Base-by-base conservation (phyloP, 2,797 vertebrate genomes). In the Craterocephalus amniculus region DNA sequence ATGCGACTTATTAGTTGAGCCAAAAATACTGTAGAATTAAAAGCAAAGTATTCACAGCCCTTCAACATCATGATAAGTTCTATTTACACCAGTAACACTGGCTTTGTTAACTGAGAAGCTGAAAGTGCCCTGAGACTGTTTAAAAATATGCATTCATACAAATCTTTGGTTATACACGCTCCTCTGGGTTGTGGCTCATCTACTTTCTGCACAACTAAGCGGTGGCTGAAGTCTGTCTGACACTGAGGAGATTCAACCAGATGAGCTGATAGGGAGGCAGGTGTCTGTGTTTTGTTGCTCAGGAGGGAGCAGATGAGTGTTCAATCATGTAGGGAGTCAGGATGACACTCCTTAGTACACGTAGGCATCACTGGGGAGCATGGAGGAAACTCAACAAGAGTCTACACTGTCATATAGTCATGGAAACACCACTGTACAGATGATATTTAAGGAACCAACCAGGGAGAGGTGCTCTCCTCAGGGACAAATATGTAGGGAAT, bases 361-460 rank as follows among this genome's bases (percentile, higher is more conserved):
- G 57, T 67, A 63, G 67, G 20, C 36, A 38, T 79, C 87, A 76
- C 75, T 11, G 11, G 83, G 79, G 81, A 82, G 49, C 8, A 29
- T 26, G 63, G 70, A 83, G 86, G 87, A 86, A 83, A 83, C 83
- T 80, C 83, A 70, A 40, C 35, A 63, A 78, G 88, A 89, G 77
- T 83, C 80, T 77, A 80, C 79, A 60, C 71, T 85, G 87, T 81
- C 83, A 75, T 76, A 74, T 58, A 75, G 81, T 91, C 93, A 93
- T 93, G 90, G 93, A 91, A 93, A 95, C 92, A 4, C 80, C 81
- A 72, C 79, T 86, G 83, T 75, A 79, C 81, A 80, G 69, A 38
- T 64, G 76, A 74, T 94, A 95, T 94, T 95, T 94, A 79, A 70
- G 76, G 88, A 89, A 65, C 66, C 87, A 81, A 63, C 83, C 38